Base-by-base conservation (phyloP, 2,797 vertebrate genomes). In the Falco concolor region DNA sequence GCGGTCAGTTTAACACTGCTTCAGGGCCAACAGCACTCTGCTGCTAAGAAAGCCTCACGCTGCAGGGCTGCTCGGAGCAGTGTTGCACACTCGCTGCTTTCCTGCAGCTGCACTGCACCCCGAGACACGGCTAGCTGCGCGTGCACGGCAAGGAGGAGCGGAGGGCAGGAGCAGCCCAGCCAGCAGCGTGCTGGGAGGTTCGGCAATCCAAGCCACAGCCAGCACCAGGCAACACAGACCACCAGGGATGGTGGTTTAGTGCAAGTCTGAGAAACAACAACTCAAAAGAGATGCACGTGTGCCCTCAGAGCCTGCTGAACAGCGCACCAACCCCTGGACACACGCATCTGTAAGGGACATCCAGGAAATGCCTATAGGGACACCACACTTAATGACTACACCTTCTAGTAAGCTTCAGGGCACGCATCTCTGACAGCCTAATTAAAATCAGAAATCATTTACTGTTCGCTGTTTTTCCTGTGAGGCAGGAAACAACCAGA, bases 361-460 rank as follows among this genome's bases (percentile, higher is more conserved):
- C 28, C 44, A 61, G 61, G 50, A 83, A 52, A 38, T 1, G 28
- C 47, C 61, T 68, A 8, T 0, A 50, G 70, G 60, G 82, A 80
- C n/a, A 6, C 42, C 1, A 6, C 20, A 6, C 65, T 92, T 65
- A 73, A 76, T 42, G 69, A 69, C 40, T 53, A 22, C 32, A 36
- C 67, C 78, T 76, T 34, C 59, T 60, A 49, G 86, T 10, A 72
- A 8, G 56, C 80, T 60, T 75, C 61, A 64, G 77, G 87, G 52
- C 67, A 90, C 0, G 0, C n/a, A 67, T 30, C 13, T 17, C 68
- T 83, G 69, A 84, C 91, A 81, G 68, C 67, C 83, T 96, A 95
- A 97, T 95, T 95, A 94, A 97, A 96, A 83, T 42, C 76, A 78
- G 92, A 57, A 93, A 90, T 70, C 73, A 79, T 79, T 95, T 89